Conservation (phyloP, 1,140 invertebrate species). For the Apis mellifera region DNA sequence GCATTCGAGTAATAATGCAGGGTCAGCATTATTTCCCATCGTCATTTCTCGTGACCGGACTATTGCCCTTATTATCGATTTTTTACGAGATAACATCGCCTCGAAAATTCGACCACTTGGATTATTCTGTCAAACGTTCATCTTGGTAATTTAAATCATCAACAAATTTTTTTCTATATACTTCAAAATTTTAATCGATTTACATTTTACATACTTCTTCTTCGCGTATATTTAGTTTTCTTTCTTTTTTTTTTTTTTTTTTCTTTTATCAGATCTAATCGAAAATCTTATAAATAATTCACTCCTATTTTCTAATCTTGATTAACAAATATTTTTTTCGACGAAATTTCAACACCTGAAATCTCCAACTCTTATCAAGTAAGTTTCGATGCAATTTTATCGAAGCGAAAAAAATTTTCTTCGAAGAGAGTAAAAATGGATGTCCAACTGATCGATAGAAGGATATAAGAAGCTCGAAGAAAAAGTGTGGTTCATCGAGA, state of each 20-base stretch:
- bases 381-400: conserved; percentile 7
- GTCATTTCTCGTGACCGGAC: conserved; percentile 17
- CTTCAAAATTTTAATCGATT: neutral
- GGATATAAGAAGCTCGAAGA: neutral
- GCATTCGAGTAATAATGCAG: conserved; percentile 90
- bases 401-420: neutral
- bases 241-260: neutral
- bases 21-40: conserved; percentile 84
- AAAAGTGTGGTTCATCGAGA: neutral
- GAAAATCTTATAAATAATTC: neutral
- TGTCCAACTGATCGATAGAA: neutral
- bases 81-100: conserved; percentile 29
- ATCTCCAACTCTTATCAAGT: neutral
- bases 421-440: conserved; percentile 1
- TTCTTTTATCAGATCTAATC: neutral
- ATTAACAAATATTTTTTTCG: neutral
- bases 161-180: neutral
- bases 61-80: conserved; percentile 10
- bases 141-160: neutral
- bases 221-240: neutral
- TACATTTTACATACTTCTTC: neutral
- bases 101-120: neutral
- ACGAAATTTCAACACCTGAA: neutral
- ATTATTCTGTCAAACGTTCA: neutral
- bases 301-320: neutral